Evolutionary conservation across 2,113 vertebrate genomes (phyloP).

Genomic region (Motacilla tschutschensis): DNA sequence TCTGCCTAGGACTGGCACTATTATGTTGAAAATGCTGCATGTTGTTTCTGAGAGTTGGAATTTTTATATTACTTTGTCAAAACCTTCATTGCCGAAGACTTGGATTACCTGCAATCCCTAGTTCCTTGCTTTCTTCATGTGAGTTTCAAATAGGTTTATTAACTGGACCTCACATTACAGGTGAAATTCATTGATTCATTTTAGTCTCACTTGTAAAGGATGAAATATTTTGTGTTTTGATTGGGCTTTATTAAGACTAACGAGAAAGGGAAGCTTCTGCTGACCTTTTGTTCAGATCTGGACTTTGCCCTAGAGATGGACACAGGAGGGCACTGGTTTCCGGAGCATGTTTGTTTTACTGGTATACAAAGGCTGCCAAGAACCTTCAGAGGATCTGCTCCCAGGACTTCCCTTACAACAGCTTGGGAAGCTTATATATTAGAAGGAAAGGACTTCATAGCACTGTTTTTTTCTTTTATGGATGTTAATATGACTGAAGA

Average conservation of each 20-base stretch:
- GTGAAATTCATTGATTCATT: background rate
- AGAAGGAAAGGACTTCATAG: background rate
- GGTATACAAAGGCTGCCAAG: background rate
- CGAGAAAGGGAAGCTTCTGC: background rate
- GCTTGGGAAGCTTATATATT: background rate
- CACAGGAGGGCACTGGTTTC: background rate
- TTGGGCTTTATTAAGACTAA: background rate
- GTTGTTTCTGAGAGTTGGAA: background rate
- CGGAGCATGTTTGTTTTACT: background rate
- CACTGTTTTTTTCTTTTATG: background rate
- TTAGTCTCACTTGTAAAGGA: background rate
- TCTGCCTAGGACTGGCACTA: background rate
- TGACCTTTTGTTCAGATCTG: background rate
- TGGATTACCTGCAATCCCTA: background rate
- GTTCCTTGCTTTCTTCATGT: background rate
- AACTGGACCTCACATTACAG: background rate
- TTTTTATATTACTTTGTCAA: background rate
- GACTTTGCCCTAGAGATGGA: background rate
- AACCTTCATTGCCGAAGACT: background rate
- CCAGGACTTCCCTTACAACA: background rate
- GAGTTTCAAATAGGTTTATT: background rate
- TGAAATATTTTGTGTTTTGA: background rate
- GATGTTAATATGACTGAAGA: conserved; percentile 23
- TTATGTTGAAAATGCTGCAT: background rate
- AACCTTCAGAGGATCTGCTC: background rate